Evolutionary conservation across 2,888 invertebrate genomes (phyloP), one percentile per base, ranked within the genome.

Genomic region (Eupithecia abbreviata): DNA sequence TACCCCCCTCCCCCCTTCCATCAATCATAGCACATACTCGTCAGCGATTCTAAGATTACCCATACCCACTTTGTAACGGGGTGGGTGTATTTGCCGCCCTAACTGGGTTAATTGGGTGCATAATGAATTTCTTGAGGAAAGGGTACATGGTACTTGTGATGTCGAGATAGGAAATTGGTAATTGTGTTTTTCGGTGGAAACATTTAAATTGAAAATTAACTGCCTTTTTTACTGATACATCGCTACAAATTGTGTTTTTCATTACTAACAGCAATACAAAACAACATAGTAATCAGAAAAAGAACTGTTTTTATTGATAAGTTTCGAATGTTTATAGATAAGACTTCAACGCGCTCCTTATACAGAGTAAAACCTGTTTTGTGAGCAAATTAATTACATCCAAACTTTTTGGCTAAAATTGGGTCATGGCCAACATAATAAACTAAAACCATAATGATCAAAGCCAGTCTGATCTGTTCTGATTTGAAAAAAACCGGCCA

Each of bases 1-100:
- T 94, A 94, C 88, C 87, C 84, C 89, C 93, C 93, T 93, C 93
- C 92, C 91, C 90, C 85, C 88, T 87, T 84, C 89, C 94, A 94
- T 94, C 93, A 93, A 94, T 94, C 94, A 94, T 91, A 90, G 49
- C 71, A 83, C 83, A 83, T 83, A 78, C 76, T 81, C 83, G 89
- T 90, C 88, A 74, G 80, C 84, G 86, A 85, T 86, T 85, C 85
- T 85, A 75, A 81, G 82, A 81, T 80, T 79, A 75, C 49, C 76
- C 75, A 78, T 75, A 45, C 76, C 62, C 75, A 79, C 81, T 80
- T 81, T 78, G 79, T 79, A 78, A 80, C 77, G 3, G 80, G 77
- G 67, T 74, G 45, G 74, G 75, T 58, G 75, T 82, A 82, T 80
- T 82, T 84, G 84, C 84, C 85, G 82, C 79, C 80, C 78, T 78